Percentiles rank a stretch among this genome's conserved stretches.
Evolutionary conservation across 2,113 vertebrate genomes (phyloP).

Genomic region (Bubo blakistoni): DNA sequence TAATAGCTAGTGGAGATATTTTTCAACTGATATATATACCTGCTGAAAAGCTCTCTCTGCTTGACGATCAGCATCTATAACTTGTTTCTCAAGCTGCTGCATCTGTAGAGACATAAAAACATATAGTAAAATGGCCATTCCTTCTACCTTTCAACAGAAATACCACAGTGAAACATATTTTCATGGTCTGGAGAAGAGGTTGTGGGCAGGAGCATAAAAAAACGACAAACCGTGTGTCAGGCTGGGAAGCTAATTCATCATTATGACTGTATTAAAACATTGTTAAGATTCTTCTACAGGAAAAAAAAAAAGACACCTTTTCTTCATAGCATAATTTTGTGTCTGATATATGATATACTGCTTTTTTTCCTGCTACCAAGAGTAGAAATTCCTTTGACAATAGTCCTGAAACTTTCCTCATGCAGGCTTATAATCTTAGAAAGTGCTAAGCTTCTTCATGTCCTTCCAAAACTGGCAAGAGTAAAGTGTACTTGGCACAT

Average conservation of each 20-base stretch:
- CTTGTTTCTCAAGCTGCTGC: constrained; percentile 92
- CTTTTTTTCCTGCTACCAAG: not conserved
- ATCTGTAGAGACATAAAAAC: constrained; percentile 76
- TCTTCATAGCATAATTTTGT: not conserved
- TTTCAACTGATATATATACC: constrained; percentile 66
- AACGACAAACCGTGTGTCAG: not conserved
- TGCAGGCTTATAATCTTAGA: not conserved
- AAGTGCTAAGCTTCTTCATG: not conserved
- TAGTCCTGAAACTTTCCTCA: not conserved
- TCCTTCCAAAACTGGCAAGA: not conserved
- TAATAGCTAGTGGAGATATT: not conserved
- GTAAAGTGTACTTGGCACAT: not conserved
- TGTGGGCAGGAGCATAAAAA: not conserved
- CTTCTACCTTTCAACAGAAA: not conserved
- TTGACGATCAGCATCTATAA: constrained; percentile 88
- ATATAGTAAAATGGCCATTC: not conserved
- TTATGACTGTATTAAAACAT: not conserved
- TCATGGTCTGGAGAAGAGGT: not conserved
- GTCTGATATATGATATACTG: not conserved
- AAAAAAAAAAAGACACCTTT: not conserved
- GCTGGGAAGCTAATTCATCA: not conserved
- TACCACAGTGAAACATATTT: not conserved
- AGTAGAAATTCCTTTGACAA: not conserved
- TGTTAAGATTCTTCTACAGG: not conserved
- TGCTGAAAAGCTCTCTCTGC: constrained; percentile 92